Conservation (phyloP, 2,888 invertebrate genomes). For the Spodoptera exigua region DNA sequence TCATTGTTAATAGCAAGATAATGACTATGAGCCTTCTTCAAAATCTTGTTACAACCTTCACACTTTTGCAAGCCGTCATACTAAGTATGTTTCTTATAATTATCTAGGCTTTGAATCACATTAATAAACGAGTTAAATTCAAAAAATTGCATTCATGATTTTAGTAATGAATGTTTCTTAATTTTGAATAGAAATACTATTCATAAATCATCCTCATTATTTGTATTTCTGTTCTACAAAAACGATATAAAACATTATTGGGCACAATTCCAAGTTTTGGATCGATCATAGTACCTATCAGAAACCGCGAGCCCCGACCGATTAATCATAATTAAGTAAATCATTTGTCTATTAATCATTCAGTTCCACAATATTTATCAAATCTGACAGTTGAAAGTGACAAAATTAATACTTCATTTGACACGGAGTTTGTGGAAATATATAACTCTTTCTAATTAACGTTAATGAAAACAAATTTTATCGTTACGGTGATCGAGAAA, state of each 20-base stretch:
- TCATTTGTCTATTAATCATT: slow-evolving; percentile 41
- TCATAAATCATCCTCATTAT: slow-evolving; percentile 20
- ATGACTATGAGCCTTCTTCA: too few species aligned
- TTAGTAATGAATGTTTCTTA: too few species aligned
- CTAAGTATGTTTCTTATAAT: too few species aligned
- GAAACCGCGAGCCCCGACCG: slow-evolving; percentile 8
- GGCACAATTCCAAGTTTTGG: slow-evolving; percentile 12
- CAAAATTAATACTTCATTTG: slow-evolving; percentile 52
- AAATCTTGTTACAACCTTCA: too few species aligned
- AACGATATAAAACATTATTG: slow-evolving; percentile 23
- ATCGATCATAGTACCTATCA: slow-evolving; percentile 42
- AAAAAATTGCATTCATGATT: too few species aligned
- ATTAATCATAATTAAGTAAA: slow-evolving; percentile 54
- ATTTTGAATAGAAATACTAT: too few species aligned
- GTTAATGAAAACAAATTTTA: slow-evolving; percentile 63
- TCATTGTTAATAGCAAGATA: too few species aligned
- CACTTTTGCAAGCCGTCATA: too few species aligned
- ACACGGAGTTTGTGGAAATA: slow-evolving; percentile 39
- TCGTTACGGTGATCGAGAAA: slow-evolving; percentile 49
- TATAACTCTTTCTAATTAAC: slow-evolving; percentile 58
- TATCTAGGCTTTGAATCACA: too few species aligned
- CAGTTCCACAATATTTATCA: slow-evolving; percentile 50
- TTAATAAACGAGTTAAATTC: too few species aligned
- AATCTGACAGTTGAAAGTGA: slow-evolving; percentile 54
- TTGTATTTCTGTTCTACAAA: slow-evolving; percentile 2